These are phyloP conservation scores for Gulo gulo DNA, from an alignment of 2,113 vertebrate species.

Conservation along the genomic window DNA sequence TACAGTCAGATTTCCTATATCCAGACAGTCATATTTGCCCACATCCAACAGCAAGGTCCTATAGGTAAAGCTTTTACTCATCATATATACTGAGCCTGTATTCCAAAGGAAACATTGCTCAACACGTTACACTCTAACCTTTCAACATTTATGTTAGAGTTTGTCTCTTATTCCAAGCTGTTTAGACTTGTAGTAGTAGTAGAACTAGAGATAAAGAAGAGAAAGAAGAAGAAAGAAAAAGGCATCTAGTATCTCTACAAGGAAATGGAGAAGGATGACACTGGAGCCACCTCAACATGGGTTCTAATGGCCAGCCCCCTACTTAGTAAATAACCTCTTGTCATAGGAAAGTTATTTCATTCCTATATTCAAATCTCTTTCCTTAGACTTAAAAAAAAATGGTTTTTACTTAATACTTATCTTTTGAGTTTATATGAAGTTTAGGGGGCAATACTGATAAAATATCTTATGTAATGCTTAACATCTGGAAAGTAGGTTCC, in stretches of 20 bases:
- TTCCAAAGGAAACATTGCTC: neutral
- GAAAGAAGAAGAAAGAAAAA: neutral
- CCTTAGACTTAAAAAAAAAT: neutral
- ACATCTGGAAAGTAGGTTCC: neutral
- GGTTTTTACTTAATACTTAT: neutral
- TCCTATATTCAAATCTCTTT: neutral
- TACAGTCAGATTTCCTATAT: neutral
- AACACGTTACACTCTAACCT: neutral
- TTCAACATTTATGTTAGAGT: neutral
- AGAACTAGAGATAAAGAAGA: rapidly evolving
- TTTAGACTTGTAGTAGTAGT: neutral
- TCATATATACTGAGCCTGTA: neutral
- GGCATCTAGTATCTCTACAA: neutral
- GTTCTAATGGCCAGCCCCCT: neutral
- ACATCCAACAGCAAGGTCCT: neutral
- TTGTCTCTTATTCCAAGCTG: neutral
- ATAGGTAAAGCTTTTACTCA: neutral
- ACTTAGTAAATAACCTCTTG: neutral
- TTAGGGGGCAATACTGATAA: neutral
- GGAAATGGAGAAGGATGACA: neutral
- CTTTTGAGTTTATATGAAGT: neutral
- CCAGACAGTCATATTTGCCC: neutral
- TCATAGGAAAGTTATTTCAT: neutral
- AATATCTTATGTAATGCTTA: neutral
- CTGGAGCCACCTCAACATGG: neutral